phyloP scores from a whole-genome alignment of 2,888 invertebrate species.

The Apantesis nais region DNA sequence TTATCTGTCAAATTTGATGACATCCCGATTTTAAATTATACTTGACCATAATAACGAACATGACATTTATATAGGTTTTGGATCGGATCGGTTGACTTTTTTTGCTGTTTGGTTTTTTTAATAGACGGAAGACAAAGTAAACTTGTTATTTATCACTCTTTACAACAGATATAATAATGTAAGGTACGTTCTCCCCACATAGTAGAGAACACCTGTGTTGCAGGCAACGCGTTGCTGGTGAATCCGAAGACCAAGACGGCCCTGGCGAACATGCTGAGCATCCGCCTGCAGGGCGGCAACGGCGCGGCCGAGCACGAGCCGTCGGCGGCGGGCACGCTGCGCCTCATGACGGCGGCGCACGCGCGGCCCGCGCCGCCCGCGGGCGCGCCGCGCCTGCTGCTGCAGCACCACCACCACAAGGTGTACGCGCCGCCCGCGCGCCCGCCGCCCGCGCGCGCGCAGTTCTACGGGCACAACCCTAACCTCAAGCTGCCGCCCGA shows the following conservation, averaged over 20 bases:
- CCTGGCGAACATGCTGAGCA: conserved; percentile 96
- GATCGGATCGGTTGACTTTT: neutral
- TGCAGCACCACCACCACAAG: conserved; percentile 56
- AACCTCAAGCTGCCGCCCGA: conserved; percentile 95
- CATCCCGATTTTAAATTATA: neutral
- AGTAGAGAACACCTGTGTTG: conserved; percentile 31
- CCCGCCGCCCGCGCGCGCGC: conserved; percentile 88
- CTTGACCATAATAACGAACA: neutral
- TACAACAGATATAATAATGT: neutral
- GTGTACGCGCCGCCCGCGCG: conserved; percentile 78
- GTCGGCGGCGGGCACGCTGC: conserved; percentile 89
- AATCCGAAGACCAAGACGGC: conserved; percentile 97
- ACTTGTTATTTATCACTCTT: neutral
- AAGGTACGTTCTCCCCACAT: conserved; percentile 3
- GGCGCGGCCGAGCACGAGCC: conserved; percentile 80
- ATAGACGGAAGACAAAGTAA: neutral
- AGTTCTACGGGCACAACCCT: conserved; percentile 97
- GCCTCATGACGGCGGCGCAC: conserved; percentile 94
- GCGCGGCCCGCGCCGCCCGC: conserved; percentile 78
- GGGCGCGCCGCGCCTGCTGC: conserved; percentile 14
- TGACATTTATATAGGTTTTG: neutral
- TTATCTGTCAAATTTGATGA: neutral
- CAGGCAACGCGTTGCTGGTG: conserved; percentile 87
- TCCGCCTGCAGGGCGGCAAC: conserved; percentile 84
- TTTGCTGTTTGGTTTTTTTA: neutral